Conservation (phyloP, 2,797 vertebrate genomes). For the Pogoniulus pusillus region DNA sequence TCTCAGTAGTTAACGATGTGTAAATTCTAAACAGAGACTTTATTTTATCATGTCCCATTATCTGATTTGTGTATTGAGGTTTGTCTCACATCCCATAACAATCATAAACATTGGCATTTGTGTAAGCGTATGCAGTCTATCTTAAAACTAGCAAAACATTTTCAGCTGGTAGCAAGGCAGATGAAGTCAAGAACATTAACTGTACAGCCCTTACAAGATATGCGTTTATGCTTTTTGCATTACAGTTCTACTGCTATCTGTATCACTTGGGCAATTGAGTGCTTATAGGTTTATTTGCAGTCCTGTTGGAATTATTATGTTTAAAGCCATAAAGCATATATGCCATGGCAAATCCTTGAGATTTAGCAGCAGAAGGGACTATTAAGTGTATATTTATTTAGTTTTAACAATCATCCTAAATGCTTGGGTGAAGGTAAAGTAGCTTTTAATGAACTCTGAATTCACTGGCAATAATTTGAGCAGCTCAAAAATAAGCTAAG, state of each 20-base stretch:
- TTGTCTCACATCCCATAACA: conserved; percentile 79
- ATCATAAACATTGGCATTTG: conserved; percentile 81
- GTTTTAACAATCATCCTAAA: background rate
- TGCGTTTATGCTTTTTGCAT: conserved; percentile 21
- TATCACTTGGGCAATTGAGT: conserved; percentile 60
- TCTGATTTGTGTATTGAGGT: conserved; percentile 74
- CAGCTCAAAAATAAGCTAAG: background rate
- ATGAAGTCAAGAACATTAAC: background rate
- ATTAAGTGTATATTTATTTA: background rate
- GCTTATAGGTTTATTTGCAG: conserved; percentile 56
- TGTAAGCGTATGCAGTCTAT: conserved; percentile 74
- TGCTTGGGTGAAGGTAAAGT: conserved; percentile 4
- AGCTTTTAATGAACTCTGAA: conserved; percentile 2
- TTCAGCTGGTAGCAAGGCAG: conserved; percentile 69
- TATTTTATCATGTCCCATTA: conserved; percentile 69
- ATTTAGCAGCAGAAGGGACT: background rate
- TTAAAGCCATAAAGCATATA: conserved; percentile 58
- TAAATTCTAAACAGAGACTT: conserved; percentile 63
- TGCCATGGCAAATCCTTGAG: conserved; percentile 42
- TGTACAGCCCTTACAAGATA: background rate
- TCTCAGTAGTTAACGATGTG: conserved; percentile 50
- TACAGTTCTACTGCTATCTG: conserved; percentile 37
- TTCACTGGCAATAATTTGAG: conserved; percentile 24
- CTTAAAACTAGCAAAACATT: conserved; percentile 76
- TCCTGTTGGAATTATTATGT: conserved; percentile 40